Base-by-base conservation (phyloP, 2,113 vertebrate species). In the Chloroceryle aenea region DNA sequence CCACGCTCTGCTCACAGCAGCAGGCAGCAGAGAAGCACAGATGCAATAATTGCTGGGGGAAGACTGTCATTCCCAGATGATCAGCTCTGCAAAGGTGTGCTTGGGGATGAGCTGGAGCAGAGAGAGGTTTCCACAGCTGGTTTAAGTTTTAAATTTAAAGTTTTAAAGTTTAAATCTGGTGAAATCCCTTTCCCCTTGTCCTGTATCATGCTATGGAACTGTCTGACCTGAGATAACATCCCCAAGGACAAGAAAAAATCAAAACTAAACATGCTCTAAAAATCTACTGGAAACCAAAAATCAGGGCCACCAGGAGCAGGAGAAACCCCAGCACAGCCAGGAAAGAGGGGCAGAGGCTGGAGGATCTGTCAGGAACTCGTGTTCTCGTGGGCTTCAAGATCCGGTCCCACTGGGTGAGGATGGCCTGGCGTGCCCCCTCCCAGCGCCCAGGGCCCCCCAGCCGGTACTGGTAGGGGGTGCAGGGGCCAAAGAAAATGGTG, bases 371-470 rank as follows among this genome's bases (percentile, higher is more conserved):
- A 5, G 98, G 63, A 6, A 81, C 85, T 32, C 97, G 96, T 2
- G 98, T 99, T 97, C 97, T 98, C 9, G 98, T 97, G 36, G 97
- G 98, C 53, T 98, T 95, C 79, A 96, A 9, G 14, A 98, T 85
- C 13, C 98, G 96, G 42, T 99, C 98, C 99, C 98, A 98, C 96
- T 99, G 98, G 21, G 97, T 98, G 76, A 99, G 68, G 96, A 99
- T 99, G 78, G 99, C 98, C 61, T 98, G 96, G 36, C 98, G 98
- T 52, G 99, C 99, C 47, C 98, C 99, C 1, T 98, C 79, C 99
- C 99, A 99, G 75, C 78, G 86, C 20, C 99, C 98, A 0, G 99
- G 98, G 4, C 99, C 99, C 32, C 21, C 80, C 76, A 99, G 95
- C 4, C 98, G 97, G 93, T 98, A 99, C 96, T 99, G 99, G 97